Conservation (phyloP, 2,888 invertebrate genomes). For the Phasia obesa region DNA sequence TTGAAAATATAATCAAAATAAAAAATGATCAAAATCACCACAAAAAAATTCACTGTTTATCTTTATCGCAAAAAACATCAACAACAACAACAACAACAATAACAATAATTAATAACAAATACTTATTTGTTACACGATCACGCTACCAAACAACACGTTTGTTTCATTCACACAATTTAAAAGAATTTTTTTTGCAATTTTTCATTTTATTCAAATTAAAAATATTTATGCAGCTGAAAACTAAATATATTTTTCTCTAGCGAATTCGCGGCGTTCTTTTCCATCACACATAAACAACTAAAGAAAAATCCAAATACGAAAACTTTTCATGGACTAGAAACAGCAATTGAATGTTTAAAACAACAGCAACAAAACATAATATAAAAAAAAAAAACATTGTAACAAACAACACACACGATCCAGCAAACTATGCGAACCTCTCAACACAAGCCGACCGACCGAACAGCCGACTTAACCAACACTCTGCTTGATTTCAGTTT, state of each 20-base stretch:
- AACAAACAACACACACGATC: slow-evolving; percentile 44
- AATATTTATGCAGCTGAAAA: slow-evolving; percentile 14
- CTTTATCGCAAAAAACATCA: background rate
- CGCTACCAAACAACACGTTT: background rate
- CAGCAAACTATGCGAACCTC: slow-evolving; percentile 44
- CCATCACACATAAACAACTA: slow-evolving; percentile 55
- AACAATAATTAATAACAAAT: background rate
- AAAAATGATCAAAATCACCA: slow-evolving; percentile 30
- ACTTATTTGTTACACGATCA: background rate
- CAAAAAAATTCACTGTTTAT: background rate
- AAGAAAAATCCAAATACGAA: slow-evolving; percentile 61
- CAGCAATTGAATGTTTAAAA: slow-evolving; percentile 37
- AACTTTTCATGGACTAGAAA: slow-evolving; percentile 60
- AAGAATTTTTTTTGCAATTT: slow-evolving; percentile 5
- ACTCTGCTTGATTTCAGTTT: slow-evolving; percentile 29
- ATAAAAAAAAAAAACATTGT: slow-evolving; percentile 23
- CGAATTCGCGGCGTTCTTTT: slow-evolving; percentile 48
- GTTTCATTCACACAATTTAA: background rate
- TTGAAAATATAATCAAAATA: slow-evolving; percentile 43
- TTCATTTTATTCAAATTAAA: slow-evolving; percentile 28
- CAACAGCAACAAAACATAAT: slow-evolving; percentile 8
- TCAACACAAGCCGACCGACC: slow-evolving; percentile 17
- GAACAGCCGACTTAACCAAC: slow-evolving; percentile 12
- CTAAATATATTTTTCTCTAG: slow-evolving; percentile 18
- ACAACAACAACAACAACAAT: slow-evolving; percentile 6